Evolutionary conservation across 1,140 invertebrate genomes (phyloP), one percentile per base, ranked within the genome.

Genomic region (Pachyrhynchus sulphureomaculatus): DNA sequence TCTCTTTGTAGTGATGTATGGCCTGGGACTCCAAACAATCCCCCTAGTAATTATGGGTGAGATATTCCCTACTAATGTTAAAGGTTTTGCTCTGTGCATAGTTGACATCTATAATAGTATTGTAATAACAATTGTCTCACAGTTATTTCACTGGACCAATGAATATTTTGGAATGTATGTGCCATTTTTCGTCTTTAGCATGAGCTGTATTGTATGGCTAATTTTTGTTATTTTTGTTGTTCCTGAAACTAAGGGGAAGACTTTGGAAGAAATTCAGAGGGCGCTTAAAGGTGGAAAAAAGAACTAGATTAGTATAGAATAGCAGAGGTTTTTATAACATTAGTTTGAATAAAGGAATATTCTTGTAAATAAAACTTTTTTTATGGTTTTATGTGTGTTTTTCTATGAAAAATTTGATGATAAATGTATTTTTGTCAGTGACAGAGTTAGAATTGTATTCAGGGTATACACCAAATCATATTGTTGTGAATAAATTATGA

Each of bases 211-310:
- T 0, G 37, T 86, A 1, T 81, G 86, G 4, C 34, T 73, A 6
- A n/a, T 86, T 13, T 90, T 86, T 68, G 81, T 86, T 37, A 75
- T 85, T n/a, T 74, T 81, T 9, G 80, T 81, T 37, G 78, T 92
- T 10, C 89, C 90, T 0, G 91, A 94, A 77, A 94, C 91, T 0
- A 93, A 92, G 77, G 88, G 88, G 9, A 89, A 88, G 70, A 85
- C 86, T 0, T 82, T 91, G 44, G 83, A 85, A 41, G 73, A 75
- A 33, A 75, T 75, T 26, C 72, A 74, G 55, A 55, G 41, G 9
- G 61, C 67, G 24, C 60, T 72, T 9, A 67, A 66, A 37, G 61
- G 62, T 2, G 62, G 58, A 18, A 59, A 56, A 12, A 41, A 13
- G 42, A 44, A 58, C 23, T 49, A 10, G 20, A 12, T 39, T 4